A percentile compares a stretch with the other conserved stretches of the same genome.
Conservation (phyloP, 1,140 invertebrate genomes). For the Drosophila ambigua region DNA sequence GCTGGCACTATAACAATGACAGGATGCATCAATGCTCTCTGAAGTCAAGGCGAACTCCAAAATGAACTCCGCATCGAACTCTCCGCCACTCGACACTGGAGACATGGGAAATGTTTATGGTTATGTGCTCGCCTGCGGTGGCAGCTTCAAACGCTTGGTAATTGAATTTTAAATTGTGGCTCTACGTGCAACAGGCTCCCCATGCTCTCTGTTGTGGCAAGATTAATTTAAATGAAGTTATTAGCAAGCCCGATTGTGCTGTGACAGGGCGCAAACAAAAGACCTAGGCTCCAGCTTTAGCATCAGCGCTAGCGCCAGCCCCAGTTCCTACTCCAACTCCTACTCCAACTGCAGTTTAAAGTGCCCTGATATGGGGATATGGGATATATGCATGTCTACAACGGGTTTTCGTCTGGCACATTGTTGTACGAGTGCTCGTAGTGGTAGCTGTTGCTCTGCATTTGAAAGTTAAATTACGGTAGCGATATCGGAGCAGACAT, state of each 20-base stretch:
- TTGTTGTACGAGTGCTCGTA: too few relatives aligned
- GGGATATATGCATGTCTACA: conserved; percentile 19
- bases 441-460: conserved; percentile 37
- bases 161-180: conserved; percentile 76
- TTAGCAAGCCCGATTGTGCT: conserved; percentile 54
- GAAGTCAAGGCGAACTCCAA: not conserved
- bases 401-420: conserved; percentile 34
- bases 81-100: not conserved
- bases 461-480: conserved; percentile 75
- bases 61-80: not conserved
- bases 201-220: conserved; percentile 29
- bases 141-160: conserved; percentile 64
- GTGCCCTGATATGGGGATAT: conserved; percentile 48
- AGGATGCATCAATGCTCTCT: conserved; percentile 50
- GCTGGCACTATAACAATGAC: conserved; percentile 52
- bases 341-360: conserved; percentile 10
- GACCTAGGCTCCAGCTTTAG: conserved; percentile 35
- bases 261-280: conserved; percentile 71
- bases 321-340: not conserved
- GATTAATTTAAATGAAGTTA: conserved; percentile 81
- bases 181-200: not conserved
- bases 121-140: conserved; percentile 57
- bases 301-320: conserved; percentile 11
- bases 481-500: conserved; percentile 50
- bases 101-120: conserved; percentile 45